Evolutionary conservation across 92 coral and sea anemone genomes (phyloP), one percentile per base, ranked within the genome.

Genomic region (Porites cylindrica): DNA sequence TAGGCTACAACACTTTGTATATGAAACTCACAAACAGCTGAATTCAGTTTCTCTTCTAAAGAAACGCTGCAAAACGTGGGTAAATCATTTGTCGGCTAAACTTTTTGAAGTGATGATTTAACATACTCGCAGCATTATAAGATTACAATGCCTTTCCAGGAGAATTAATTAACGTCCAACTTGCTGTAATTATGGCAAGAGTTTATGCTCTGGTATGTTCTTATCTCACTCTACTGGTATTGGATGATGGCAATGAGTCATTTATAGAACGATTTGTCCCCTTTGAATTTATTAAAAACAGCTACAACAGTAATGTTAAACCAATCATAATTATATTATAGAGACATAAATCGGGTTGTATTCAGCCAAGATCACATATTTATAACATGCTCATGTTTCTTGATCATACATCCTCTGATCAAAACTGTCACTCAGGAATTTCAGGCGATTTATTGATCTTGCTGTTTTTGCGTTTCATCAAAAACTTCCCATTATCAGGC

Each of bases 111-210:
- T 81, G 69, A 70, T 29, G 77, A n/a, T 54, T 81, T 56, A 20
- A 51, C 23, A 23, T 14, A 38, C 47, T 38, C 47, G 47, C 47
- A 38, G 47, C 47, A 38, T 38, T 38, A 2, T 26, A 51, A 7
- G 62, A 19, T 10, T 17, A 20, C 60, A n/a, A 82, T 53, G 59
- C 69, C 86, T 82, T 51, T 82, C 70, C 60, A 58, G 20, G 43
- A 82, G 60, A 82, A 17, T 70, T 82, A 82, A 82, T 82, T 70
- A 82, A 70, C 61, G 86, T 82, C 86, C 51, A 70, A 82, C 86
- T 54, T 13, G 21, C 43, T 24, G 14, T 60, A 29, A 69, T 81
- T 50, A 69, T 54, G 76, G 66, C 85, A 81, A 72, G 58, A 70
- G 86, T 82, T 82, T 72, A 56, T 71, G 58, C 78, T 59, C 18